Evolutionary conservation across 2,797 vertebrate species (phyloP).

Genomic region (Leptodactylus fallax): DNA sequence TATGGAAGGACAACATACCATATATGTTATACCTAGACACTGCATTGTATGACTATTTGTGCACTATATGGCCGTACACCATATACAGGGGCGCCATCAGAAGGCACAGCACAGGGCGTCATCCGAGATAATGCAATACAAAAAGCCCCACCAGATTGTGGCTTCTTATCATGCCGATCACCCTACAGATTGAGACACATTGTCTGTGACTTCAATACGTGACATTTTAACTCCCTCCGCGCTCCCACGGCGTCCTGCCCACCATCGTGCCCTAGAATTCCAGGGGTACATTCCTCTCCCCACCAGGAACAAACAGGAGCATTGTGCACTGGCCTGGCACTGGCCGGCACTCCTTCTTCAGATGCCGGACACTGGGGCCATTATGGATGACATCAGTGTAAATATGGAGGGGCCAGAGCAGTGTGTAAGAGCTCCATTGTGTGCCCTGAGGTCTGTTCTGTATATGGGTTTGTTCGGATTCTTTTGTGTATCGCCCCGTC

Average conservation of each 20-base stretch:
- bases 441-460: neutral
- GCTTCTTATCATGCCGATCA: constrained; percentile 7
- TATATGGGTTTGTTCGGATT: constrained; percentile 40
- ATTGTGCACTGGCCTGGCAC: constrained; percentile 64
- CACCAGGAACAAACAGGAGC: constrained; percentile 41
- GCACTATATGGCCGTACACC: neutral
- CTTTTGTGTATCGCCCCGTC: neutral
- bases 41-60: neutral
- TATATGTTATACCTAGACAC: neutral
- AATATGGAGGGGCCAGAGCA: constrained; percentile 36
- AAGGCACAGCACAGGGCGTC: neutral
- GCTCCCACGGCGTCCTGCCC: constrained; percentile 45
- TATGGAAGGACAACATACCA: too few relatives aligned
- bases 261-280: constrained; percentile 51
- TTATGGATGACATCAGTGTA: constrained; percentile 68
- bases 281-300: constrained; percentile 27
- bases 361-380: constrained; percentile 65
- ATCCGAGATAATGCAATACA: neutral
- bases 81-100: neutral
- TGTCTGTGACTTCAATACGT: constrained; percentile 25
- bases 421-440: constrained; percentile 55
- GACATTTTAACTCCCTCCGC: constrained; percentile 42
- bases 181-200: constrained; percentile 2
- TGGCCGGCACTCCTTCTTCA: constrained; percentile 42
- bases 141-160: neutral